Evolutionary conservation across 2,797 vertebrate species (phyloP).

Genomic region (Gephyroberyx darwinii): DNA sequence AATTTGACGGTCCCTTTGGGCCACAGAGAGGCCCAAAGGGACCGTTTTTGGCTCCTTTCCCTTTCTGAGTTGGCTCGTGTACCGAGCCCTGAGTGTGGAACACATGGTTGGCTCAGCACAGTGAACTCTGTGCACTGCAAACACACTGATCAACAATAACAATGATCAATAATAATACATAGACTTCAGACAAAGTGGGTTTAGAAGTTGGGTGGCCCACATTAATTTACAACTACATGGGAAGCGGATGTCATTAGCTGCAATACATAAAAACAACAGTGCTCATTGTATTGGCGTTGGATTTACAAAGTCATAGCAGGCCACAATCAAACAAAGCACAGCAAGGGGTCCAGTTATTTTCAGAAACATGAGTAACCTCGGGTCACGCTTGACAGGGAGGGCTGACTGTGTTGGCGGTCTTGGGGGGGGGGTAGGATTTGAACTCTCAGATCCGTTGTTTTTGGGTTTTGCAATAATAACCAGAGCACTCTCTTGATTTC

Average conservation of each 20-base stretch:
- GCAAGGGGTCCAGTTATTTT: slow-evolving; percentile 34
- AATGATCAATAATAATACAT: slow-evolving; percentile 50
- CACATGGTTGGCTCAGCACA: slow-evolving; percentile 60
- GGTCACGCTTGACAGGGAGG: slow-evolving; percentile 30
- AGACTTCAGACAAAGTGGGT: slow-evolving; percentile 18
- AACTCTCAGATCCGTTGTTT: slow-evolving; percentile 66
- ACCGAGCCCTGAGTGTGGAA: slow-evolving; percentile 38
- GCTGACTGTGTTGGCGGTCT: slow-evolving; percentile 18
- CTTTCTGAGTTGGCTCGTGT: slow-evolving; percentile 47
- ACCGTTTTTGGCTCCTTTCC: slow-evolving; percentile 46
- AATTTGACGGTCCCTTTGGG: slow-evolving; percentile 50
- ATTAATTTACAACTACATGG: slow-evolving; percentile 2
- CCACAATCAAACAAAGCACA: neutral
- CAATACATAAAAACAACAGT: slow-evolving; percentile 37
- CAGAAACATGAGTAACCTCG: slow-evolving; percentile 42
- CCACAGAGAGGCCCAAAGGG: slow-evolving; percentile 27
- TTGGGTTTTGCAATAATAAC: slow-evolving; percentile 65
- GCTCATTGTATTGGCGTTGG: slow-evolving; percentile 22
- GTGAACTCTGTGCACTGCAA: slow-evolving; percentile 50
- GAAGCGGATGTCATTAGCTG: neutral
- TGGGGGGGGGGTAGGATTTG: slow-evolving; percentile 28
- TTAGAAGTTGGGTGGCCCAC: slow-evolving; percentile 26
- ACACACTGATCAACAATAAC: slow-evolving; percentile 55
- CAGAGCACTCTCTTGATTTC: slow-evolving; percentile 59
- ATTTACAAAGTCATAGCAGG: slow-evolving; percentile 10